Conservation (phyloP, 2,888 invertebrate species). For the Orchestes rusci region DNA sequence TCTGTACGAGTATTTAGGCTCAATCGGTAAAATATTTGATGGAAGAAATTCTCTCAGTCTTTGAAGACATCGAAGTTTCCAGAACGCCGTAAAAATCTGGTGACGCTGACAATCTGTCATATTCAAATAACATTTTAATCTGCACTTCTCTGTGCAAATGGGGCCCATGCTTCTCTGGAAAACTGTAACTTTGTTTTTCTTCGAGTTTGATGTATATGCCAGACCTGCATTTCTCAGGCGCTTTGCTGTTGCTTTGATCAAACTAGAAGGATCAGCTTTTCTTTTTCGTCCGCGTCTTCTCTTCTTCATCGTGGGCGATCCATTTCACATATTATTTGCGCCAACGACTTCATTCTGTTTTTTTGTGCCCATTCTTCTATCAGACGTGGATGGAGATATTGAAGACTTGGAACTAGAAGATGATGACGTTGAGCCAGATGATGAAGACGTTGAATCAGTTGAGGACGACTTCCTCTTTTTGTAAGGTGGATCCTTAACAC, state of each 20-base stretch:
- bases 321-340: too few relatives aligned
- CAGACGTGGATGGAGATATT: too few relatives aligned
- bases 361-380: too few relatives aligned
- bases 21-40: constrained; percentile 1
- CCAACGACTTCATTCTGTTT: too few relatives aligned
- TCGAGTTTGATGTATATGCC: constrained; percentile 4
- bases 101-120: neutral
- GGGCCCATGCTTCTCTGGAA: constrained; percentile 1
- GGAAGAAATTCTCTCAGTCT: neutral
- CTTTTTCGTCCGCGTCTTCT: too few relatives aligned
- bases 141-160: neutral
- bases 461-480: too few relatives aligned
- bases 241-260: constrained; percentile 7
- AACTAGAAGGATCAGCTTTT: constrained; percentile 4
- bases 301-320: too few relatives aligned
- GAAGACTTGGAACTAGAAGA: too few relatives aligned
- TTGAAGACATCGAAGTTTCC: neutral
- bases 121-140: neutral
- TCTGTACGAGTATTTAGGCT: neutral
- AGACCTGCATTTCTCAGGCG: constrained; percentile 5
- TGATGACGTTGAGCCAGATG: too few relatives aligned
- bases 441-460: too few relatives aligned
- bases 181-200: constrained; percentile 1
- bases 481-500: too few relatives aligned
- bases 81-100: neutral